Evolutionary conservation across 2,113 vertebrate species (phyloP), one percentile per base, ranked within the genome.

Genomic region (Cryptomyrus ogoouensis): DNA sequence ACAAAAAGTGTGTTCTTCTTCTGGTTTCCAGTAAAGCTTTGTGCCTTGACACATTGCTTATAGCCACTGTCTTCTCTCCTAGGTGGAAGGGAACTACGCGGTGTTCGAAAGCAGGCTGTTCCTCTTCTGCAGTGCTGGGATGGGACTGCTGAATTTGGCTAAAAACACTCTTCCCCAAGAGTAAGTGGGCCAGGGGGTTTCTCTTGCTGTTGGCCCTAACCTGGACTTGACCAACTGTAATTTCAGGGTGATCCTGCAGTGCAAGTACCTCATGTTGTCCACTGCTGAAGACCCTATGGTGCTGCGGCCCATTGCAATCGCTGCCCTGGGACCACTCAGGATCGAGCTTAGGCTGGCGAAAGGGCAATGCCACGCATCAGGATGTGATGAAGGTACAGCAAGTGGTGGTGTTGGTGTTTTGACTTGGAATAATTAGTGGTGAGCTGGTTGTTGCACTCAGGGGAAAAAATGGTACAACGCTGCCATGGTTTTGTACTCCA

Each of bases 41-140:
- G 31, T 50, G n/a, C 3, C 21, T 24, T 70, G 19, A 31, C 15
- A n/a, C n/a, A 44, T 5, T 74, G 6, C 0, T 19, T 35, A 2
- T 35, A 50, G 31, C 42, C 12, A 83, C 42, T 42, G 6, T 46
- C 42, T 3, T 8, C 12, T 58, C 39, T 90, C 91, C 53, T 77
- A 96, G 95, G 94, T 95, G 35, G 93, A 94, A 70, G 53, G 86
- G 27, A 93, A 92, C 66, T 90, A 83, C 46, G 91, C 95, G 90
- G 77, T 94, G 88, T 96, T 96, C 92, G 92, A 95, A 90, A 96
- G 96, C 92, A 92, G 90, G 47, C 93, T 96, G 94, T 62, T 19
- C 0, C 94, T 94, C 2, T 62, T 83, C 9, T 95, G 84, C 91
- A 94, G 95, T 77, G 90, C 95, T 21, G 87, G 0, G 3, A 0